Evolutionary conservation across 2,888 invertebrate genomes (phyloP).

Genomic region (Hololepta plana): DNA sequence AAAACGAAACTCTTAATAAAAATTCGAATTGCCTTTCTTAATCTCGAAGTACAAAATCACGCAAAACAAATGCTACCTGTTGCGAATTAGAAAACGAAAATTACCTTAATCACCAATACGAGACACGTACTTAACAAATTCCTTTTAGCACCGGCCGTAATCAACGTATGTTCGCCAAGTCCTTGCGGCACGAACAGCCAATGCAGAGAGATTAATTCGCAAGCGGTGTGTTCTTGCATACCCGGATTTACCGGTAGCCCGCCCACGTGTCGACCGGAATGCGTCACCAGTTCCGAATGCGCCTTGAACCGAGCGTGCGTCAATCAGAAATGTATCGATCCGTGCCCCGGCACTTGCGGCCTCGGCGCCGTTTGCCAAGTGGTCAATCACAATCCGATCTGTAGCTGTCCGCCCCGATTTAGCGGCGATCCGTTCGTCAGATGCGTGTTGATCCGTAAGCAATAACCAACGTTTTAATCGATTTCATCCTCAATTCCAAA

Average conservation of each 20-base stretch:
- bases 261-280: conserved; percentile 62
- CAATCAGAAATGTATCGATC: conserved; percentile 63
- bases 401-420: conserved; percentile 46
- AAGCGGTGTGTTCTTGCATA: conserved; percentile 55
- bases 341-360: conserved; percentile 72
- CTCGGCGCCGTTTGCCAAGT: conserved; percentile 56
- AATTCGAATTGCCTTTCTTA: too few relatives aligned
- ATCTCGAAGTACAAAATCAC: too few relatives aligned
- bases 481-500: too few relatives aligned
- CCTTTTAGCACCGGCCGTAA: conserved; percentile 22
- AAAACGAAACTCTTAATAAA: too few relatives aligned
- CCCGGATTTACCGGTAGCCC: conserved; percentile 55
- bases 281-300: conserved; percentile 58
- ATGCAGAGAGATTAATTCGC: conserved; percentile 52
- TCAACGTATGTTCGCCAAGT: conserved; percentile 46
- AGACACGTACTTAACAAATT: too few relatives aligned
- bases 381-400: conserved; percentile 65
- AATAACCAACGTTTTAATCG: too few relatives aligned
- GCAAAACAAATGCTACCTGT: too few relatives aligned
- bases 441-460: too few relatives aligned
- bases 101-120: too few relatives aligned
- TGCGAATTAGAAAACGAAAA: too few relatives aligned
- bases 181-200: conserved; percentile 70
- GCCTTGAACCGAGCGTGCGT: conserved; percentile 53
- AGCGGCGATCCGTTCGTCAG: conserved; percentile 62